Evolutionary conservation across 2,888 invertebrate species (phyloP).

Genomic region (Xestia rhomboidea): DNA sequence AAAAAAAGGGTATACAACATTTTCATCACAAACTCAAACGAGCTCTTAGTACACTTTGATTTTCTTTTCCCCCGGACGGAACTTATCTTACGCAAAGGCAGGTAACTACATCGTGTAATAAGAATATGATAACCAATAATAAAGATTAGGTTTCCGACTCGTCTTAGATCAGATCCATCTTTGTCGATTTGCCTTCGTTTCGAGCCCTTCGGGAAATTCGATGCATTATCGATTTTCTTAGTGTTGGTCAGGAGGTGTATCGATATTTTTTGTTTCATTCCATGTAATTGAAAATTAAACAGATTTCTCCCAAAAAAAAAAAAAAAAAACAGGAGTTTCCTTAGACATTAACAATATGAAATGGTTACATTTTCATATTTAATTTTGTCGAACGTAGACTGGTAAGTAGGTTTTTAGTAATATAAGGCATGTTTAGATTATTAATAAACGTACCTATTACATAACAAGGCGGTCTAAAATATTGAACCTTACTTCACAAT

Average conservation of each 20-base stretch:
- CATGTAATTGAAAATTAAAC: not conserved
- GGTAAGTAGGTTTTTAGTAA: not conserved
- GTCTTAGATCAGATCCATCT: slow-evolving; percentile 75
- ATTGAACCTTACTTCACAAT: no score
- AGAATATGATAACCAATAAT: slow-evolving; percentile 62
- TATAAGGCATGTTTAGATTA: not conserved
- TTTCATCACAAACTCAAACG: not conserved
- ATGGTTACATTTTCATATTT: not conserved
- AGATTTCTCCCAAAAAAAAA: not conserved
- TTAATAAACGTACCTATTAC: not conserved
- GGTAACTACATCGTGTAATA: slow-evolving; percentile 29
- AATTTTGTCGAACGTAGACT: not conserved
- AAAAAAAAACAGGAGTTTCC: not conserved
- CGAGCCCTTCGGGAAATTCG: slow-evolving; percentile 80
- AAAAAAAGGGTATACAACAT: not conserved
- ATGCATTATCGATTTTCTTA: slow-evolving; percentile 75
- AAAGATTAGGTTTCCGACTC: slow-evolving; percentile 65
- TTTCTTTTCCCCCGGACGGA: slow-evolving; percentile 16
- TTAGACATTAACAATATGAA: not conserved
- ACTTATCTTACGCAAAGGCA: slow-evolving; percentile 4
- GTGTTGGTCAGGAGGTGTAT: slow-evolving; percentile 8
- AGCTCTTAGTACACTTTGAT: slow-evolving; percentile 22
- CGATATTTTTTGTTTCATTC: slow-evolving; percentile 28
- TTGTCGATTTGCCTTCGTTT: slow-evolving; percentile 70
- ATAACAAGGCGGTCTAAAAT: no score